A percentile compares a stretch with the other conserved stretches of the same genome.
phyloP scores from a whole-genome alignment of 2,113 vertebrate species.

The Himantopus leucocephalus region DNA sequence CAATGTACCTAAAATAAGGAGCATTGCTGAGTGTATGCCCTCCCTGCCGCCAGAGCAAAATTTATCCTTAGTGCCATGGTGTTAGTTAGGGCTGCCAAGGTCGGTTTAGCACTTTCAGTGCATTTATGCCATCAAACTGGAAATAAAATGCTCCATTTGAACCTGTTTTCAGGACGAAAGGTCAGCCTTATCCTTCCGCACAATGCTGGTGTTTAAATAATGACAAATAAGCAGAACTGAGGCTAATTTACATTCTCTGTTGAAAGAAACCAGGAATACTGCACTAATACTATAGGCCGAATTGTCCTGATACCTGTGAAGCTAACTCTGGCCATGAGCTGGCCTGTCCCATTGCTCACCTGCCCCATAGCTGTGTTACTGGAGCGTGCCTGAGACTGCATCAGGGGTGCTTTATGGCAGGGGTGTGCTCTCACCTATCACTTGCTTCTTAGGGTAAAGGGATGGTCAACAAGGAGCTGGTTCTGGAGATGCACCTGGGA shows the following conservation, averaged over 20 bases:
- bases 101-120: not conserved
- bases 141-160: not conserved
- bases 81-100: not conserved
- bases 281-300: not conserved
- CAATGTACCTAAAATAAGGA: not conserved
- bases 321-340: not conserved
- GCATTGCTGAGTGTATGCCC: not conserved
- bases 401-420: not conserved
- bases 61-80: not conserved
- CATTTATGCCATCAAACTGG: not conserved
- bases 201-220: not conserved
- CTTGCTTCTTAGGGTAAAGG: not conserved
- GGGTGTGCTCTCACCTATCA: not conserved
- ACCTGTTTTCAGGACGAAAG: not conserved
- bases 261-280: not conserved
- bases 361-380: not conserved
- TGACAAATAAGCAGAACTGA: not conserved
- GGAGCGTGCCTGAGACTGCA: accelerated
- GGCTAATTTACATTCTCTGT: not conserved
- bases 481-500: not conserved
- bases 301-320: not conserved
- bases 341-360: not conserved
- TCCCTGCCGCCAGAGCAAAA: not conserved
- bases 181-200: not conserved
- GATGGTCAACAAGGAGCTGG: not conserved